These are phyloP conservation scores for Callosobruchus maculatus DNA, from an alignment of 2,888 invertebrate genomes.

Conservation along the genomic window DNA sequence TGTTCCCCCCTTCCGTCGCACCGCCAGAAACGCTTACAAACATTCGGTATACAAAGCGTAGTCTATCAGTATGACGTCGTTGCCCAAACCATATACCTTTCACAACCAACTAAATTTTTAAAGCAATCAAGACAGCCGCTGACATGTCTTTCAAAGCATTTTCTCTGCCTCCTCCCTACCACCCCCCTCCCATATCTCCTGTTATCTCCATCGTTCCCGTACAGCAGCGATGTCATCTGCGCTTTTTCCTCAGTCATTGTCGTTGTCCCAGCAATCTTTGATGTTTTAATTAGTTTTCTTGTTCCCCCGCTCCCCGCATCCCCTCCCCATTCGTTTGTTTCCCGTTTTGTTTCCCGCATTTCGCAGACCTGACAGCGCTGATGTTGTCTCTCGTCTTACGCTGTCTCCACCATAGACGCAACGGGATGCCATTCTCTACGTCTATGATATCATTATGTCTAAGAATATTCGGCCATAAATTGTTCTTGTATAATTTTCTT, in stretches of 20 bases:
- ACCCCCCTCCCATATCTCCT: constrained; percentile 7
- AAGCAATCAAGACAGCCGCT: background rate
- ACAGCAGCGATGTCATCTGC: constrained; percentile 17
- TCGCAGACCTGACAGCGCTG: constrained; percentile 14
- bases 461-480: background rate
- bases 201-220: constrained; percentile 1
- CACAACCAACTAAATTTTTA: background rate
- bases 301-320: constrained; percentile 22
- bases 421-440: background rate
- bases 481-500: no score
- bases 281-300: constrained; percentile 41
- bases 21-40: no score
- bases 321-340: constrained; percentile 8
- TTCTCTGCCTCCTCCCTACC: constrained; percentile 8
- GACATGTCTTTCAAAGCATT: background rate
- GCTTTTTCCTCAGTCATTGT: constrained; percentile 29
- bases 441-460: background rate
- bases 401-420: background rate
- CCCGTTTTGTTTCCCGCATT: constrained; percentile 14
- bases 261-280: constrained; percentile 37
- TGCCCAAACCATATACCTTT: background rate
- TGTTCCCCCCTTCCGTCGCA: no score
- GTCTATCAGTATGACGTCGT: no score
- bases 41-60: no score
- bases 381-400: constrained; percentile 13